Percentiles rank a stretch among this genome's conserved stretches.
These are phyloP conservation scores for Falco berigora DNA, from an alignment of 2,797 vertebrate species.

Conservation along the genomic window DNA sequence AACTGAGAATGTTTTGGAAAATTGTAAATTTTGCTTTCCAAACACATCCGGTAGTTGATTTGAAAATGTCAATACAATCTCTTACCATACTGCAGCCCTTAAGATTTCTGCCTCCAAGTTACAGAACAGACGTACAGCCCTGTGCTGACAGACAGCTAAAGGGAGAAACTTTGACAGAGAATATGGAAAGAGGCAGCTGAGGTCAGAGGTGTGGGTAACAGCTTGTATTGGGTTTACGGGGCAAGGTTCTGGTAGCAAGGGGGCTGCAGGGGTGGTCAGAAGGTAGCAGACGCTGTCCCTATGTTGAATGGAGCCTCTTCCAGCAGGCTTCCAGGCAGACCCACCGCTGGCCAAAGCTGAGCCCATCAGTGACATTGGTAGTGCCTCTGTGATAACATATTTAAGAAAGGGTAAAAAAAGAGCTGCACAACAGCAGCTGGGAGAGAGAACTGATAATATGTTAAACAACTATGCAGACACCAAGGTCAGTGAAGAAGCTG, in stretches of 20 bases:
- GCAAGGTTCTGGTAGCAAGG: neutral
- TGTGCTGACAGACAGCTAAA: neutral
- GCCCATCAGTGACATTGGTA: rapidly evolving
- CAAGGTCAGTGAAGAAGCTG: neutral
- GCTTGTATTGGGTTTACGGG: neutral
- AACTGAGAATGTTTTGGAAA: neutral
- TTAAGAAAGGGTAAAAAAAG: neutral
- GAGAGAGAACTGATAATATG: neutral
- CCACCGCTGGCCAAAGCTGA: rapidly evolving
- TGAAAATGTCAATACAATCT: neutral
- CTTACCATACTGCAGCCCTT: neutral
- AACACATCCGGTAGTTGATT: neutral
- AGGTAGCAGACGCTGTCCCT: neutral
- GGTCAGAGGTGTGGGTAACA: neutral
- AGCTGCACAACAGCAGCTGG: neutral
- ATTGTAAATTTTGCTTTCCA: neutral
- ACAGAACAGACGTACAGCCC: neutral
- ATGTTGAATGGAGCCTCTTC: rapidly evolving
- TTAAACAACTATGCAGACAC: neutral
- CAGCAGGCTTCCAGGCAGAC: rapidly evolving
- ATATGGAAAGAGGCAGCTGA: neutral
- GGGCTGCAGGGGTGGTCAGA: neutral
- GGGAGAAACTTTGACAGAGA: neutral
- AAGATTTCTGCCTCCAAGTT: neutral
- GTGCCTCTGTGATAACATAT: neutral